Evolutionary conservation across 2,113 vertebrate species (phyloP).

Genomic region (Panthera tigris): DNA sequence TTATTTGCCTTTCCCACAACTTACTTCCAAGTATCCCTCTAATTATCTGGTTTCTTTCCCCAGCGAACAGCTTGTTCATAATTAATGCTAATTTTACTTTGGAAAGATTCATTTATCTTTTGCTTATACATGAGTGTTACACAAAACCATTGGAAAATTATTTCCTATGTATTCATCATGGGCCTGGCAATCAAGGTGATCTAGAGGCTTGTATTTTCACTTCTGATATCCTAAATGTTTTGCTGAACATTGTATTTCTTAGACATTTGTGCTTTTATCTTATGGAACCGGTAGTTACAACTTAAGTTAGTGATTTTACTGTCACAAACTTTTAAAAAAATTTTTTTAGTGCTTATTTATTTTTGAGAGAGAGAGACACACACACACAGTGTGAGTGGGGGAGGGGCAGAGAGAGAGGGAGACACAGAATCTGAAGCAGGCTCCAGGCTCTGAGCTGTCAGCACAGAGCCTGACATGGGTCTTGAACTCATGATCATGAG

Average conservation of each 20-base stretch:
- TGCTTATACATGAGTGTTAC: background rate
- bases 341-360: too few relatives aligned
- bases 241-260: background rate
- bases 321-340: background rate
- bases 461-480: too few relatives aligned
- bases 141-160: background rate
- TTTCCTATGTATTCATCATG: background rate
- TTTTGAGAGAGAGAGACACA: too few relatives aligned
- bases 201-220: background rate
- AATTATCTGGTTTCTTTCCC: conserved; percentile 69
- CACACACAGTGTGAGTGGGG: too few relatives aligned
- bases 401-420: too few relatives aligned
- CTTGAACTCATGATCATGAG: too few relatives aligned
- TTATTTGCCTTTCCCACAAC: conserved; percentile 74
- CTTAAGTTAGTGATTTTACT: background rate
- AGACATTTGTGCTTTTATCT: background rate
- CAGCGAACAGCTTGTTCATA: conserved; percentile 1
- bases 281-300: background rate
- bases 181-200: background rate
- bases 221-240: background rate
- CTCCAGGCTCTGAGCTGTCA: too few relatives aligned
- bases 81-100: conserved; percentile 67
- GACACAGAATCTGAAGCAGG: too few relatives aligned
- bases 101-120: conserved; percentile 1
- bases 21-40: conserved; percentile 48